Conservation (phyloP, 2,888 invertebrate genomes). For the Myopa tessellatipennis region DNA sequence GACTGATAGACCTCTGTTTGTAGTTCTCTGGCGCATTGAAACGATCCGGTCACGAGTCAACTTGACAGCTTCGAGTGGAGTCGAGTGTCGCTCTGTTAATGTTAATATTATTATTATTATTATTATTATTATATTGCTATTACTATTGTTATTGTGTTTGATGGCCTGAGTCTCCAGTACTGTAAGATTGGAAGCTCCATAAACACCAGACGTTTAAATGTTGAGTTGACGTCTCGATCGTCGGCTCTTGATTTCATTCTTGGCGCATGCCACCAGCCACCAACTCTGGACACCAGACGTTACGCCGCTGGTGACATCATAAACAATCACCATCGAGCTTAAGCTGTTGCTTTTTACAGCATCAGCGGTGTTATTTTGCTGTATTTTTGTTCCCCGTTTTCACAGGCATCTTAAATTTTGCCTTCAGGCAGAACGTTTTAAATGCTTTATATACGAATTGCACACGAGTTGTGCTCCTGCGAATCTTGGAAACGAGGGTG, state of each 20-base stretch:
- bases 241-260: constrained; percentile 8
- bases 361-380: too few relatives aligned
- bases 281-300: constrained; percentile 14
- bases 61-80: constrained; percentile 12
- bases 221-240: constrained; percentile 7
- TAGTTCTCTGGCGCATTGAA: not conserved
- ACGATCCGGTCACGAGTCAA: constrained; percentile 5
- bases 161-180: too few relatives aligned
- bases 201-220: constrained; percentile 12
- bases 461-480: not conserved
- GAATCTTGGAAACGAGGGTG: not conserved
- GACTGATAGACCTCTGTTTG: not conserved
- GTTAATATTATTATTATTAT: not conserved
- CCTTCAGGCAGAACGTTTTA: not conserved
- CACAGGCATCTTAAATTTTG: not conserved
- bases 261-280: constrained; percentile 20
- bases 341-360: too few relatives aligned
- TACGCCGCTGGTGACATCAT: constrained; percentile 25
- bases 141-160: not conserved
- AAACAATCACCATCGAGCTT: not conserved
- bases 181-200: not conserved
- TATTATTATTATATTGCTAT: too few relatives aligned
- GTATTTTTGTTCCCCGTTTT: not conserved
- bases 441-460: not conserved
- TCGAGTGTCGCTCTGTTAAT: constrained; percentile 6